A percentile compares a stretch with the other conserved stretches of the same genome.
Conservation (phyloP, 2,797 vertebrate genomes). For the Enteromius radiatus region DNA sequence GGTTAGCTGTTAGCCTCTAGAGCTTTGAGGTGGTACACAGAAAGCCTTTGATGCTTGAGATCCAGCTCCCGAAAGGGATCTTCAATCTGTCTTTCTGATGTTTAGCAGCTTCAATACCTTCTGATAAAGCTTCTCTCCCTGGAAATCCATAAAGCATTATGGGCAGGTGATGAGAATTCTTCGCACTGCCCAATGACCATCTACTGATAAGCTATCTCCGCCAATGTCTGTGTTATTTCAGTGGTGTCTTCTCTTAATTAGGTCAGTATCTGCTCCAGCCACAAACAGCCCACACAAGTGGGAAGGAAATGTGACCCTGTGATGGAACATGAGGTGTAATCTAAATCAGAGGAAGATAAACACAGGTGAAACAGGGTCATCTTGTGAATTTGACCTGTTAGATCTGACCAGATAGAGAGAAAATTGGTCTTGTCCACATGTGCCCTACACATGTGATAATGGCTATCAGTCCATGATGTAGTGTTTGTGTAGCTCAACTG, state of each 20-base stretch:
- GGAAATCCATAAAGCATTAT: constrained; percentile 66
- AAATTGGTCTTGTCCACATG: constrained; percentile 30
- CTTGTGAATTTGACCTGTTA: constrained; percentile 23
- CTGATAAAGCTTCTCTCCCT: constrained; percentile 57
- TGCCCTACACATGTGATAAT: constrained; percentile 15
- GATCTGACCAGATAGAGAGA: constrained; percentile 17
- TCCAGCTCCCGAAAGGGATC: constrained; percentile 51
- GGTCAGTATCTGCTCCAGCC: constrained; percentile 51
- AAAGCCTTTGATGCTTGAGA: constrained; percentile 49
- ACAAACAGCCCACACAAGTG: constrained; percentile 38
- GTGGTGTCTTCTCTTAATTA: constrained; percentile 56
- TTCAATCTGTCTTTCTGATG: constrained; percentile 58
- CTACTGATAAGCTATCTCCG: constrained; percentile 56
- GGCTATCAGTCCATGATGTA: background rate
- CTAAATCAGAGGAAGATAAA: constrained; percentile 51
- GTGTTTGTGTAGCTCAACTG: constrained; percentile 1
- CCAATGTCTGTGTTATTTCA: constrained; percentile 55
- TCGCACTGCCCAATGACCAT: constrained; percentile 51
- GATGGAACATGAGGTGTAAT: constrained; percentile 27
- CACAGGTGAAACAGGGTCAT: constrained; percentile 19
- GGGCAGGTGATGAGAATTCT: constrained; percentile 66
- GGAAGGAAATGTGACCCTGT: constrained; percentile 41
- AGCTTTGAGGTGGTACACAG: constrained; percentile 51
- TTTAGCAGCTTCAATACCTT: constrained; percentile 54
- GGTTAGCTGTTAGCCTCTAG: constrained; percentile 42